phyloP scores from a whole-genome alignment of 2,113 vertebrate species.

The Hippocampus comes region DNA sequence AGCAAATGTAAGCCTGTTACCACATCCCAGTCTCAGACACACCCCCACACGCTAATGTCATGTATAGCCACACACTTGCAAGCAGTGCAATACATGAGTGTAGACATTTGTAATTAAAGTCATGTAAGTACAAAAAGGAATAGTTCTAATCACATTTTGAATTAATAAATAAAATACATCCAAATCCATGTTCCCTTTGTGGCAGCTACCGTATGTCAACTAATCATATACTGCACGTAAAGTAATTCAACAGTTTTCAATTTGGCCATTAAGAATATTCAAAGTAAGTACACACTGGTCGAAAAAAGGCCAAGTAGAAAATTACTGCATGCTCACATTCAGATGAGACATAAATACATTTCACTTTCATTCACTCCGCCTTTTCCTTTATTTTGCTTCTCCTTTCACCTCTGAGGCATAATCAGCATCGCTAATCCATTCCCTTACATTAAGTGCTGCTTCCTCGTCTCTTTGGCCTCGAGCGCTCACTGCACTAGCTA shows the following conservation, averaged over 20 bases:
- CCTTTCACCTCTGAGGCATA: conserved; percentile 62
- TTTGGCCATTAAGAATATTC: neutral
- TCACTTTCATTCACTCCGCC: conserved; percentile 17
- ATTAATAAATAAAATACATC: neutral
- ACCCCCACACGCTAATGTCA: neutral
- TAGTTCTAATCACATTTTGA: neutral
- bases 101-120: neutral
- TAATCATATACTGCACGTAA: neutral
- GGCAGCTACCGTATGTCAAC: neutral
- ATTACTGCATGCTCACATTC: conserved; percentile 13
- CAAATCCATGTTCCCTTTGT: neutral
- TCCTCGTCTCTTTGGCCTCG: conserved; percentile 55
- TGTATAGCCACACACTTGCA: neutral
- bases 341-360: conserved; percentile 18
- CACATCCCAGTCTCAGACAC: conserved; percentile 2
- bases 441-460: conserved; percentile 64
- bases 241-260: neutral
- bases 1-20: conserved; percentile 31
- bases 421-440: conserved; percentile 69
- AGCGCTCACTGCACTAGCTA: conserved; percentile 52
- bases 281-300: neutral
- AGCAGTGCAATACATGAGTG: neutral
- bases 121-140: neutral
- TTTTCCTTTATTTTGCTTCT: conserved; percentile 49
- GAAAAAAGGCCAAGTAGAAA: conserved; percentile 7